These are phyloP conservation scores for Eptatretus burgeri DNA, from an alignment of 2,113 vertebrate species.

Conservation along the genomic window DNA sequence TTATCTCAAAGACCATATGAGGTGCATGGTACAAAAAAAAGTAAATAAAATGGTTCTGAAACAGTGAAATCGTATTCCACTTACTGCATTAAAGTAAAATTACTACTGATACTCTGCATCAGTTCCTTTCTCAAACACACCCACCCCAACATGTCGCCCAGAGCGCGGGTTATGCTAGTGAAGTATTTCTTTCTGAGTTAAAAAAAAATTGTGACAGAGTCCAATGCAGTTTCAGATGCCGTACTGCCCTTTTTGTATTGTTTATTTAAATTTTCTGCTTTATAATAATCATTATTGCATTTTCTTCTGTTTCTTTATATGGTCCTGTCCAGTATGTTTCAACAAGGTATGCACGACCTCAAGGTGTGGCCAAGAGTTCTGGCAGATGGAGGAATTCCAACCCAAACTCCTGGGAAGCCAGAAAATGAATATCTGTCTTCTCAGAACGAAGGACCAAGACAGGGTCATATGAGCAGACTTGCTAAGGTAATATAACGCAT, in stretches of 20 bases:
- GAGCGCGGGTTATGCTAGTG: too few species aligned
- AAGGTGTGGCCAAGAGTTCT: constrained; percentile 90
- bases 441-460: constrained; percentile 11
- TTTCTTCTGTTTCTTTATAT: constrained; percentile 11
- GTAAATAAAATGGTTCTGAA: too few species aligned
- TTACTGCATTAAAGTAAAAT: too few species aligned
- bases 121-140: too few species aligned
- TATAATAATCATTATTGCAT: constrained; percentile 9
- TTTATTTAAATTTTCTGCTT: constrained; percentile 8
- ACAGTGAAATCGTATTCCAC: too few species aligned
- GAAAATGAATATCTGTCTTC: constrained; percentile 36
- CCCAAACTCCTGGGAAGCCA: constrained; percentile 62
- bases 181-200: too few species aligned
- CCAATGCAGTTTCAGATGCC: too few species aligned
- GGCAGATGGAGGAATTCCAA: constrained; percentile 63
- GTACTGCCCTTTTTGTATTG: background rate
- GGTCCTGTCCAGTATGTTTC: constrained; percentile 35
- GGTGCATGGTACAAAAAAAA: too few species aligned
- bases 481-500: constrained; percentile 54
- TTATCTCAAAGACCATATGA: too few species aligned
- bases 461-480: constrained; percentile 88
- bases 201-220: too few species aligned
- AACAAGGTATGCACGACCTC: constrained; percentile 92
- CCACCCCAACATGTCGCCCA: too few species aligned
- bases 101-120: too few species aligned